These are phyloP conservation scores for Gryllus bimaculatus DNA, from an alignment of 1,140 invertebrate species.

Conservation along the genomic window DNA sequence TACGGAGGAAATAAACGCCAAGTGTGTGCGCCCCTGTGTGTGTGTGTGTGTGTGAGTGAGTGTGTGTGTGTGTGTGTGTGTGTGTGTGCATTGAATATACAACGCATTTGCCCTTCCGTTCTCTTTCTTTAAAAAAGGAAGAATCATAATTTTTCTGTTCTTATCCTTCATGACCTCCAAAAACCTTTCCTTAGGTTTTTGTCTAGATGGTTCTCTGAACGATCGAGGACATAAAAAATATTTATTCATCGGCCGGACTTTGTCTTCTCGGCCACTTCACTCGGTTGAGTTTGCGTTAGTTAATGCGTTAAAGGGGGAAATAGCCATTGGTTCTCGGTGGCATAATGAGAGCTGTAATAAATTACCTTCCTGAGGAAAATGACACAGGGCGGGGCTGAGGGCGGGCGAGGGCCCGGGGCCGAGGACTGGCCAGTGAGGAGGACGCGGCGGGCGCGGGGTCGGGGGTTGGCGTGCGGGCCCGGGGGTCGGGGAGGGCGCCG, in stretches of 20 bases:
- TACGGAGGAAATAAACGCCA: neutral
- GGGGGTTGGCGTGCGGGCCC: neutral
- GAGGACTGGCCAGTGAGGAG: neutral
- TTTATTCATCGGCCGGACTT: neutral
- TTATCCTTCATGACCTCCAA: neutral
- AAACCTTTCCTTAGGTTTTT: neutral
- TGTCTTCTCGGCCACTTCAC: neutral
- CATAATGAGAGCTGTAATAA: neutral
- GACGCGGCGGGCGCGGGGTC: neutral
- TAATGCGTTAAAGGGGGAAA: neutral
- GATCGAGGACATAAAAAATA: neutral
- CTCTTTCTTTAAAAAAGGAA: neutral
- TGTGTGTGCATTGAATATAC: neutral
- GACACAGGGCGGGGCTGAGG: neutral
- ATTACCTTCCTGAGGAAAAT: neutral
- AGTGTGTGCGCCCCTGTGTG: neutral
- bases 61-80: neutral
- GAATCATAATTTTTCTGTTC: neutral
- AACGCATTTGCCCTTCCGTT: neutral
- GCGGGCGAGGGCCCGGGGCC: neutral
- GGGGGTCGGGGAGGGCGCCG: too few species aligned
- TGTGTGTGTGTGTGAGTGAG: neutral
- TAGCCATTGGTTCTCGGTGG: neutral
- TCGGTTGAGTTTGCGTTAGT: neutral
- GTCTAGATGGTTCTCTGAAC: neutral